Percentiles rank a stretch among this genome's conserved stretches.
phyloP scores from a whole-genome alignment of 2,113 vertebrate genomes.

The Meriones unguiculatus region DNA sequence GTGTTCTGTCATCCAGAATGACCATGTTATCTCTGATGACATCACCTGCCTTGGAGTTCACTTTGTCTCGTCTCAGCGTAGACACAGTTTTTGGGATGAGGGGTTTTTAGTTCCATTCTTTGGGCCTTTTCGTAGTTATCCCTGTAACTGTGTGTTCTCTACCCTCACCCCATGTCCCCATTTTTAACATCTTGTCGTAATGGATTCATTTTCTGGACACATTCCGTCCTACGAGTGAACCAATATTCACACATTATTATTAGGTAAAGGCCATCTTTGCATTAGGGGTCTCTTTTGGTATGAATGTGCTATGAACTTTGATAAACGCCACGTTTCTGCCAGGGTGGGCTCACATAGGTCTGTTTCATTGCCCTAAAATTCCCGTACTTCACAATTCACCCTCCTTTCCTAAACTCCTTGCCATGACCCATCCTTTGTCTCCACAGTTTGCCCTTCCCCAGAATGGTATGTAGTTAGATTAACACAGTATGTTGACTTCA shows the following conservation, averaged over 20 bases:
- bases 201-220: not conserved
- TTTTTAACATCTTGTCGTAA: not conserved
- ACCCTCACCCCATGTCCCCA: not conserved
- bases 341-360: not conserved
- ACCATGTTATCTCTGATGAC: conserved; percentile 21
- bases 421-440: not conserved
- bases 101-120: conserved; percentile 25
- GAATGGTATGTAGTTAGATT: not conserved
- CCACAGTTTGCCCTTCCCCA: not conserved
- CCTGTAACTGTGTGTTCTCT: not conserved
- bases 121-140: not conserved
- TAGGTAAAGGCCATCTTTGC: not conserved
- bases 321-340: not conserved
- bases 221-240: not conserved
- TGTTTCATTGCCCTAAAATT: not conserved
- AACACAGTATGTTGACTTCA: not conserved
- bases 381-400: not conserved
- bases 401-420: not conserved
- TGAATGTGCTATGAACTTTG: not conserved
- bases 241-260: not conserved
- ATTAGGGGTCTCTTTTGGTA: not conserved
- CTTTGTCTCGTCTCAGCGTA: conserved; percentile 7
- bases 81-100: not conserved
- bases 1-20: conserved; percentile 29
- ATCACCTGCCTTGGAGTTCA: not conserved